A percentile compares a stretch with the other conserved stretches of the same genome.
Conservation (phyloP, 2,113 vertebrate species). For the Hyaena hyaena region DNA sequence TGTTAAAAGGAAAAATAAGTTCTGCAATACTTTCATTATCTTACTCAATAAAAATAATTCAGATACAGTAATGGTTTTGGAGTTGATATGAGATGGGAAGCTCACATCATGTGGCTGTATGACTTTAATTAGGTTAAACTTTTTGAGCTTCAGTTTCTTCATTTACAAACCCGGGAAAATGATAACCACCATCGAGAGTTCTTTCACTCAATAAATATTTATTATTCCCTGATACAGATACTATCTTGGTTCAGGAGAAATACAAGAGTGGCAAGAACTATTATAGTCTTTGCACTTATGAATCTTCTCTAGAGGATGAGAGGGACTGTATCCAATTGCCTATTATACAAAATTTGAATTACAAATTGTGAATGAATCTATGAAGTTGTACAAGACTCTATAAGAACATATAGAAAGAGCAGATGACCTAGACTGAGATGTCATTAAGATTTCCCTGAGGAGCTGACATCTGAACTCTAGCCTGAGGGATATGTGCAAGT, state of each 20-base stretch:
- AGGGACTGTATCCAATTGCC: not conserved
- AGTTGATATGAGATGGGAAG: not conserved
- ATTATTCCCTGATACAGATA: not conserved
- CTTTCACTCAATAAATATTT: not conserved
- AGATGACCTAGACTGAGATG: not conserved
- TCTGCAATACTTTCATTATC: not conserved
- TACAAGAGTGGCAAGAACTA: fast-evolving
- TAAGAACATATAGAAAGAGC: not conserved
- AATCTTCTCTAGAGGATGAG: not conserved
- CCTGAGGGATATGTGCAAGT: not conserved
- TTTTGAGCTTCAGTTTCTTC: not conserved
- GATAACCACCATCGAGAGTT: not conserved
- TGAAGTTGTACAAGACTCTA: not conserved
- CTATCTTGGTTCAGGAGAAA: not conserved
- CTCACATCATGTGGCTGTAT: not conserved
- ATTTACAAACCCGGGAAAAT: not conserved
- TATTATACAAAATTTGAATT: not conserved
- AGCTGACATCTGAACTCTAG: not conserved
- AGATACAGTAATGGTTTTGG: not conserved
- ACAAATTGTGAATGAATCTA: not conserved
- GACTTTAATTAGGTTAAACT: not conserved
- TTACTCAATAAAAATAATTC: not conserved
- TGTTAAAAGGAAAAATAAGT: not conserved
- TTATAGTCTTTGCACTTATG: not conserved
- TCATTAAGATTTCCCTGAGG: not conserved